A percentile compares a stretch with the other conserved stretches of the same genome.
These are phyloP conservation scores for Monomorium pharaonis DNA, from an alignment of 1,140 invertebrate genomes.

Conservation along the genomic window DNA sequence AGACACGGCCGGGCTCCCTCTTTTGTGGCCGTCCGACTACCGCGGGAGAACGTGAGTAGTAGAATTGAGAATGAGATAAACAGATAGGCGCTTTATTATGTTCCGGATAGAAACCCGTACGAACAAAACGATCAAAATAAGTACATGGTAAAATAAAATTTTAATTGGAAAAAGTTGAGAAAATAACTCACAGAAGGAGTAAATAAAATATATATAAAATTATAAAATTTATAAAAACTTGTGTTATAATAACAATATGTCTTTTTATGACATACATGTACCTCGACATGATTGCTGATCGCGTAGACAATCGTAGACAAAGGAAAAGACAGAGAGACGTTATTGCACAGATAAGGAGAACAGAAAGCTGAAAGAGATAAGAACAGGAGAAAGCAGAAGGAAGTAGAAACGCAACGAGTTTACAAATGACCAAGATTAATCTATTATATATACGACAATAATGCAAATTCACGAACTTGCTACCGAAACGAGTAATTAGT, in stretches of 20 bases:
- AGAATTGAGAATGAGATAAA: background rate
- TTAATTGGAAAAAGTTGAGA: background rate
- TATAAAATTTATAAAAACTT: background rate
- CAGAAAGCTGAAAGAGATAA: constrained; percentile 16
- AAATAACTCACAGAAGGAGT: background rate
- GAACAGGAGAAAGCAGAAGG: background rate
- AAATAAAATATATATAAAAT: background rate
- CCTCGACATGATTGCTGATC: background rate
- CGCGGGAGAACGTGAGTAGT: background rate
- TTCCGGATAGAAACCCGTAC: background rate
- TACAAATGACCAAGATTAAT: constrained; percentile 59
- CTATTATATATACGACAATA: constrained; percentile 65
- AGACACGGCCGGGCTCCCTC: constrained; percentile 57
- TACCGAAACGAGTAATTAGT: constrained; percentile 56
- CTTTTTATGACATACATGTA: background rate
- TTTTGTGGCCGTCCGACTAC: constrained; percentile 55
- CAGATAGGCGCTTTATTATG: constrained; percentile 43
- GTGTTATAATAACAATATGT: background rate
- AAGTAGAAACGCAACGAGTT: constrained; percentile 40
- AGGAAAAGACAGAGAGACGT: background rate
- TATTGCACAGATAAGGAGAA: constrained; percentile 31
- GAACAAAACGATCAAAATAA: constrained; percentile 10
- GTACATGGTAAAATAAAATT: background rate
- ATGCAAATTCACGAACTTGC: constrained; percentile 41
- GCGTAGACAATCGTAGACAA: background rate